Evolutionary conservation across 2,113 vertebrate species (phyloP).

Genomic region (Dryoscopus gambensis): DNA sequence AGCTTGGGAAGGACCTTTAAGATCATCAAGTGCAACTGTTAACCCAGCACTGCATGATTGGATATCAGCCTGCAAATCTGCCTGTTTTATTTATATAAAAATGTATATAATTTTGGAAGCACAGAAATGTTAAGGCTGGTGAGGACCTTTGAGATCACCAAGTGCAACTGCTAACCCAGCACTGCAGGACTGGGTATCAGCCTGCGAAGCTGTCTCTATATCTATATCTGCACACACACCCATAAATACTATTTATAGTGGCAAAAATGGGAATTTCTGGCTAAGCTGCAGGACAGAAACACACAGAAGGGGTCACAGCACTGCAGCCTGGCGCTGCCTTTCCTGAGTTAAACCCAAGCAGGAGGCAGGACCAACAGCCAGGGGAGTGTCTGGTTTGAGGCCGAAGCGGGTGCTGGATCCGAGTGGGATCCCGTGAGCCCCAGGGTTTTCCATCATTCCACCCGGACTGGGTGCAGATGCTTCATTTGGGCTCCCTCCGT

Average conservation of each 20-base stretch:
- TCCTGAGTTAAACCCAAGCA: neutral
- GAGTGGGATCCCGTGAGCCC: fast-evolving
- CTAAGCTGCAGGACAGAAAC: neutral
- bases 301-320: neutral
- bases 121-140: neutral
- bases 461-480: fast-evolving
- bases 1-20: neutral
- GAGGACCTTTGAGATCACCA: neutral
- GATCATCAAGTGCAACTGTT: neutral
- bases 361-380: neutral
- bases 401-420: fast-evolving
- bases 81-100: neutral
- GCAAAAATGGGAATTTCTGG: neutral
- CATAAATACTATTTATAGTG: neutral
- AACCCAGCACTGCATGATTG: neutral
- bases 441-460: neutral
- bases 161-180: neutral
- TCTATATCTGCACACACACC: neutral
- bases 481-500: neutral
- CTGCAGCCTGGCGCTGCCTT: neutral
- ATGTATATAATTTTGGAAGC: neutral
- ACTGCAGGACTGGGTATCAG: neutral
- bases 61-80: neutral
- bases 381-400: neutral
- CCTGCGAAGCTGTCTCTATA: neutral